Percentiles rank a stretch among this genome's conserved stretches.
These are phyloP conservation scores for Syngnathus scovelli DNA, from an alignment of 2,113 vertebrate species.

Conservation along the genomic window DNA sequence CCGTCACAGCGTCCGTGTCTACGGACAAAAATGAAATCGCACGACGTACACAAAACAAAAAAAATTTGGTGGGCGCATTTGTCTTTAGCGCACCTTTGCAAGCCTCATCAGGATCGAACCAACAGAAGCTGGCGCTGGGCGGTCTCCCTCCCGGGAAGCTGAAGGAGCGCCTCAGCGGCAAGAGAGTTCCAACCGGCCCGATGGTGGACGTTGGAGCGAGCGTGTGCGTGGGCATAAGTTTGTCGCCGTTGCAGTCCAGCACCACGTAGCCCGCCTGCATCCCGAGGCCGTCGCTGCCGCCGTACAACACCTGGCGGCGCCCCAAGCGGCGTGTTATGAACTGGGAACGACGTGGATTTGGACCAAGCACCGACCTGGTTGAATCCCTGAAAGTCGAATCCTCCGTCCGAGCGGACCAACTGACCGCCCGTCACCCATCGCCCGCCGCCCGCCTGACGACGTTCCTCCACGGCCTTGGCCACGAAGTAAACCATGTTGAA, in stretches of 20 bases:
- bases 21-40: neutral
- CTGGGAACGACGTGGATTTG: too few species aligned
- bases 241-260: constrained; percentile 70
- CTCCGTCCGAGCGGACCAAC: constrained; percentile 58
- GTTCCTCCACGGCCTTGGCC: constrained; percentile 68
- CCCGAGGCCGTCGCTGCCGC: constrained; percentile 43
- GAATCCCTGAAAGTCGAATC: constrained; percentile 71
- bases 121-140: constrained; percentile 72
- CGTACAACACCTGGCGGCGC: constrained; percentile 37
- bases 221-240: constrained; percentile 65
- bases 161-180: constrained; percentile 47
- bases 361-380: constrained; percentile 53
- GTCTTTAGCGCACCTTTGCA: constrained; percentile 72
- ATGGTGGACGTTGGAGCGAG: constrained; percentile 51
- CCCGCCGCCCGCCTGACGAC: constrained; percentile 49
- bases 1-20: constrained; percentile 65
- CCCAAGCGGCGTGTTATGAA: neutral
- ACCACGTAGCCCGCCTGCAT: constrained; percentile 73
- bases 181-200: constrained; percentile 45
- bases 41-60: neutral
- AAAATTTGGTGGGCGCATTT: neutral
- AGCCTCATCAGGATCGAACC: constrained; percentile 76
- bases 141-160: constrained; percentile 74
- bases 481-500: constrained; percentile 79
- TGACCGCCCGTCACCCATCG: constrained; percentile 72